Evolutionary conservation across 2,888 invertebrate species (phyloP).

Genomic region (Drosophila affinis): DNA sequence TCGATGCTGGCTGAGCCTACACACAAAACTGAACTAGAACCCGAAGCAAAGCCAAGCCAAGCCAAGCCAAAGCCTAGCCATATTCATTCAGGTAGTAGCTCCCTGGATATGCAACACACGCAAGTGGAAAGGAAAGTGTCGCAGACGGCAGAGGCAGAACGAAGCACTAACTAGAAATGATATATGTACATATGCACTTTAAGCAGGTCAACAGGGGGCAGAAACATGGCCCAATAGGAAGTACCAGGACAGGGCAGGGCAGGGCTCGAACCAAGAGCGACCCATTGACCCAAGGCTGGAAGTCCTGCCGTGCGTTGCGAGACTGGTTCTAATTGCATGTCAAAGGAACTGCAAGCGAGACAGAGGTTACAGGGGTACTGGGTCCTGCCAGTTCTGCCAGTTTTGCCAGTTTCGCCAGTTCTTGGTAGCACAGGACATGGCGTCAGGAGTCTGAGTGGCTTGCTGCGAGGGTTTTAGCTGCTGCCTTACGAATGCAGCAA

Average conservation of each 20-base stretch:
- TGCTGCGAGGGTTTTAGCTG: conserved; percentile 55
- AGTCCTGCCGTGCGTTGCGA: conserved; percentile 76
- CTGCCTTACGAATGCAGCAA: neutral
- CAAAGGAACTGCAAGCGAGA: conserved; percentile 40
- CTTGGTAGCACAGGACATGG: conserved; percentile 48
- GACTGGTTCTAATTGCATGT: conserved; percentile 73
- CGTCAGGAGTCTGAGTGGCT: conserved; percentile 64
- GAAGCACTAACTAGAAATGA: conserved; percentile 54
- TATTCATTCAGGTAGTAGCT: conserved; percentile 66
- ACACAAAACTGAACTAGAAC: conserved; percentile 18
- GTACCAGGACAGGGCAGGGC: conserved; percentile 3
- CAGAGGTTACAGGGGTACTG: conserved; percentile 2
- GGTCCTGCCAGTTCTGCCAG: conserved; percentile 1
- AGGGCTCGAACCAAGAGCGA: conserved; percentile 11
- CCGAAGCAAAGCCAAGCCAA: conserved; percentile 3
- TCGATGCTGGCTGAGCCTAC: conserved; percentile 48
- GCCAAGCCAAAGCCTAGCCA: conserved; percentile 15
- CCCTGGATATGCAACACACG: conserved; percentile 60
- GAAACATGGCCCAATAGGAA: conserved; percentile 60
- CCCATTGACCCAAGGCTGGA: conserved; percentile 49
- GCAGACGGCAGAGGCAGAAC: conserved; percentile 46
- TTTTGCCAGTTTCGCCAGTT: conserved; percentile 14
- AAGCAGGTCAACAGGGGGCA: conserved; percentile 66
- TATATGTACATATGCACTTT: conserved; percentile 58
- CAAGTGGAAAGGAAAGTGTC: conserved; percentile 61